Conservation (phyloP, 1,140 invertebrate genomes). For the Globodera rostochiensis region DNA sequence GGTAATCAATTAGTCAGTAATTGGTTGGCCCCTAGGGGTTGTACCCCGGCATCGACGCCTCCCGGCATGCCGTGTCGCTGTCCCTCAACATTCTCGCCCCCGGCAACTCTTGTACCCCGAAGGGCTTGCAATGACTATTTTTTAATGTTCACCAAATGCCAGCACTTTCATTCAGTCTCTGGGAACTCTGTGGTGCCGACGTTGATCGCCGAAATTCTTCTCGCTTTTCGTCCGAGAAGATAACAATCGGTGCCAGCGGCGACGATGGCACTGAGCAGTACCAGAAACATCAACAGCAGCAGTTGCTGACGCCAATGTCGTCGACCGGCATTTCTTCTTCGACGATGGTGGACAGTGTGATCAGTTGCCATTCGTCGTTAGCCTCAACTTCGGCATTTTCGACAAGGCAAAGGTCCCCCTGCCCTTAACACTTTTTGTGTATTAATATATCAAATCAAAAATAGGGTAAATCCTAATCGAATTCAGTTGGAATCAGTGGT, state of each 20-base stretch:
- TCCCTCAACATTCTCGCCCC: background rate
- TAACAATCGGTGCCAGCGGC: background rate
- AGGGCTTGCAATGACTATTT: no score
- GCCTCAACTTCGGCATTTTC: background rate
- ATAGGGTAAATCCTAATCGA: no score
- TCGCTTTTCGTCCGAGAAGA: slow-evolving; percentile 3
- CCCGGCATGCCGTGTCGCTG: no score
- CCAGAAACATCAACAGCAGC: background rate
- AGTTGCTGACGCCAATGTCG: background rate
- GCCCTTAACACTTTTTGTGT: background rate
- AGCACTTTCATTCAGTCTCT: background rate
- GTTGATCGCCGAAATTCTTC: background rate
- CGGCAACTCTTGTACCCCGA: no score
- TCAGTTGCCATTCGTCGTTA: background rate
- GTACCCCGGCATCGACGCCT: no score
- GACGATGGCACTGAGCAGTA: background rate
- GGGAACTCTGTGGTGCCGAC: background rate
- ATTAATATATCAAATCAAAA: no score
- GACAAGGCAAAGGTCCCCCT: background rate
- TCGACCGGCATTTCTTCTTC: no score
- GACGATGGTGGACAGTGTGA: slow-evolving; percentile 15
- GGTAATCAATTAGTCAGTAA: background rate
- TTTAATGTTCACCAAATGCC: background rate
- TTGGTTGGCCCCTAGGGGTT: no score
- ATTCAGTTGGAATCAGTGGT: no score